phyloP scores from a whole-genome alignment of 2,888 invertebrate genomes.

The Aromia moschata region DNA sequence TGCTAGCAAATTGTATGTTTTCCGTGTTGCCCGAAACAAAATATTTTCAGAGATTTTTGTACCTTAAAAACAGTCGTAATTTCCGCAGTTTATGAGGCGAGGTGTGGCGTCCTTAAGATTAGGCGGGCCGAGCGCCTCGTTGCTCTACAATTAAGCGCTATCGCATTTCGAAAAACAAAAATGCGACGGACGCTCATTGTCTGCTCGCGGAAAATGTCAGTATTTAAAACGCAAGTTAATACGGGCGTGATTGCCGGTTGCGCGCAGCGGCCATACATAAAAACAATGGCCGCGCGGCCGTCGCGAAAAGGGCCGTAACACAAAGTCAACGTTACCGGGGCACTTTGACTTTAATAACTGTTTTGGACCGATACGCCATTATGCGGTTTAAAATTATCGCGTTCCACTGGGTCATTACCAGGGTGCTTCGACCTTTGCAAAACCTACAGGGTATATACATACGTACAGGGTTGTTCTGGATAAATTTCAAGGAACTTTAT shows the following conservation, averaged over 20 bases:
- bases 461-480: too few species aligned
- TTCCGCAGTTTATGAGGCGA: too few species aligned
- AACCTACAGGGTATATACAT: too few species aligned
- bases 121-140: not conserved
- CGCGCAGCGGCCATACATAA: constrained; percentile 3
- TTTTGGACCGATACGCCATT: constrained; percentile 1
- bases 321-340: constrained; percentile 12
- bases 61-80: too few species aligned
- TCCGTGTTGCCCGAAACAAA: too few species aligned
- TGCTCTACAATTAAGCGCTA: not conserved
- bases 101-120: too few species aligned
- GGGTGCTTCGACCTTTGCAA: constrained; percentile 5
- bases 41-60: too few species aligned
- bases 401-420: constrained; percentile 12
- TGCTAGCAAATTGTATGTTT: too few species aligned
- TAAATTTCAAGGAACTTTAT: too few species aligned
- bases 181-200: constrained; percentile 8
- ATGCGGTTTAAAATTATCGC: constrained; percentile 11
- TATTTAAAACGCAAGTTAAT: constrained; percentile 8
- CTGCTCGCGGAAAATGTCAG: constrained; percentile 8
- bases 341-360: constrained; percentile 18
- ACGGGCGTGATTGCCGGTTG: constrained; percentile 3
- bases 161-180: constrained; percentile 6
- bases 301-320: constrained; percentile 5
- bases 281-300: constrained; percentile 9